These are phyloP conservation scores for Syngnathus scovelli DNA, from an alignment of 2,113 vertebrate species.

Conservation along the genomic window DNA sequence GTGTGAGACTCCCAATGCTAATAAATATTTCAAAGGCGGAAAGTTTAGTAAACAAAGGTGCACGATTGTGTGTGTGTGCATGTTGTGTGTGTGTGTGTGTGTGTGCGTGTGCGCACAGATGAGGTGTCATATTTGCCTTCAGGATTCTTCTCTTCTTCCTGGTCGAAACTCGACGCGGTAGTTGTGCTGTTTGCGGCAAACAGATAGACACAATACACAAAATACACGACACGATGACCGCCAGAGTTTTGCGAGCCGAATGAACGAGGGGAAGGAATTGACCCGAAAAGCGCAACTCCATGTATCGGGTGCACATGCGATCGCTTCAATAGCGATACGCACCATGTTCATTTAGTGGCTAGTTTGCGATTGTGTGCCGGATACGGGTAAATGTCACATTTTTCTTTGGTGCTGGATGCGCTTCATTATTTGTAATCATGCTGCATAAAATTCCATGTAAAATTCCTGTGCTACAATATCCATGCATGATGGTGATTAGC, in stretches of 20 bases:
- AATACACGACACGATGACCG: not conserved
- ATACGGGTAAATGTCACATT: not conserved
- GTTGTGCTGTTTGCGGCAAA: not conserved
- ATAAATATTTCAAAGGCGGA: constrained; percentile 68
- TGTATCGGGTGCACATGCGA: not conserved
- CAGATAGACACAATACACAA: not conserved
- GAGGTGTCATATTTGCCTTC: constrained; percentile 9
- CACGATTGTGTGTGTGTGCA: constrained; percentile 26
- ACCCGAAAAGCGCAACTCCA: not conserved
- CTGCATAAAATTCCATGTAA: too few relatives aligned
- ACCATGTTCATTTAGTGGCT: not conserved
- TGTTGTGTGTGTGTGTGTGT: constrained; percentile 2
- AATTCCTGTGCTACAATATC: not conserved
- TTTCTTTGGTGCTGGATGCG: not conserved
- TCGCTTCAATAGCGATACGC: not conserved
- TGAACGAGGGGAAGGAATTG: not conserved
- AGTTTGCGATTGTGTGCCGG: not conserved
- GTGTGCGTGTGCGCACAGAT: constrained; percentile 4
- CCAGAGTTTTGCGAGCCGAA: not conserved
- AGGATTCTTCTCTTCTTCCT: constrained; percentile 7
- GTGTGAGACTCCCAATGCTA: constrained; percentile 46
- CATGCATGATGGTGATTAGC: not conserved
- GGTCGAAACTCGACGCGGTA: not conserved
- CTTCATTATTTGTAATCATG: not conserved
- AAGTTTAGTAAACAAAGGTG: constrained; percentile 58